Percentiles rank a stretch among this genome's conserved stretches.
Conservation (phyloP, 2,888 invertebrate species). For the Drosophila eohydei region DNA sequence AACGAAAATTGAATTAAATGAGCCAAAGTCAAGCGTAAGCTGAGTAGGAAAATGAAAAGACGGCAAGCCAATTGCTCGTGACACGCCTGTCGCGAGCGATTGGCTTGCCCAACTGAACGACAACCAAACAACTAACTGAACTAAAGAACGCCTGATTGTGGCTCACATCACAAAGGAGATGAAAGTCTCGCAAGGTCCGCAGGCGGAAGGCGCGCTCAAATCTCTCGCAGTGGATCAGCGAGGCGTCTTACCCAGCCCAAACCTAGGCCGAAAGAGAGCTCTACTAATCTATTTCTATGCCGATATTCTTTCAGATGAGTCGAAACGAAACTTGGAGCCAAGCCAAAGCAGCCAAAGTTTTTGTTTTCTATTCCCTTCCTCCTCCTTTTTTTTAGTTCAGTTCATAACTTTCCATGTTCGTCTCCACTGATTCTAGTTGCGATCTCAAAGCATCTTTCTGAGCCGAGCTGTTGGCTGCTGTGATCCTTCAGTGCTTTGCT, state of each 20-base stretch:
- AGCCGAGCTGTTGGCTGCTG: neutral
- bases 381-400: constrained; percentile 12
- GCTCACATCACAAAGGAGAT: constrained; percentile 11
- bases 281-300: constrained; percentile 62
- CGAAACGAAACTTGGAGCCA: constrained; percentile 41
- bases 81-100: constrained; percentile 11
- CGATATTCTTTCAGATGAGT: constrained; percentile 59
- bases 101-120: constrained; percentile 10
- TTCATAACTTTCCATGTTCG: neutral
- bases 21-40: neutral
- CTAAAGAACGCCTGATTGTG: constrained; percentile 6
- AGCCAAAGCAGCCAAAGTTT: constrained; percentile 42
- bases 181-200: neutral
- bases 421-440: constrained; percentile 6
- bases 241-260: neutral
- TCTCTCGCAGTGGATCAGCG: constrained; percentile 7
- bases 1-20: constrained; percentile 3
- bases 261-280: neutral
- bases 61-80: constrained; percentile 49
- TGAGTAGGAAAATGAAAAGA: constrained; percentile 1
- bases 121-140: neutral
- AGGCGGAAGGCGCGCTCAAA: neutral
- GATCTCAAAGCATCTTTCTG: constrained; percentile 31
- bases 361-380: neutral
- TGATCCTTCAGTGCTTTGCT: neutral